These are phyloP conservation scores for Tetheella fluctuosa DNA, from an alignment of 2,888 invertebrate species.

Conservation along the genomic window DNA sequence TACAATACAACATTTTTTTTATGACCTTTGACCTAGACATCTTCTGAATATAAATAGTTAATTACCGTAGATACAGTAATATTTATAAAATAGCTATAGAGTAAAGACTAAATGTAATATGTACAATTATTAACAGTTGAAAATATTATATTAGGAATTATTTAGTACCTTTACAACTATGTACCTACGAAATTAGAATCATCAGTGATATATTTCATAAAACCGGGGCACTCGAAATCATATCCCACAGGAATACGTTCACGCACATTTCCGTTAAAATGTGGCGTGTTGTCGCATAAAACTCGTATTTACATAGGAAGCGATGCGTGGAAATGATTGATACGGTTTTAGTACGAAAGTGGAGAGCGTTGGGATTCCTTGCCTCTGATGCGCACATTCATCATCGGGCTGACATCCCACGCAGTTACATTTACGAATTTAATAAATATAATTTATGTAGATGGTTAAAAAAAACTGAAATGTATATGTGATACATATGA, in stretches of 20 bases:
- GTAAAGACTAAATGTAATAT: too few relatives aligned
- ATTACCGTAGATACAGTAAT: too few relatives aligned
- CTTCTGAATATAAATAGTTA: too few relatives aligned
- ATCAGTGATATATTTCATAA: conserved; percentile 8
- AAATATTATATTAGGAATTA: background rate
- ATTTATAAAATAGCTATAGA: too few relatives aligned
- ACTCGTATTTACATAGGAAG: conserved; percentile 65
- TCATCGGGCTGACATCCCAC: conserved; percentile 62
- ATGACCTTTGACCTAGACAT: too few relatives aligned
- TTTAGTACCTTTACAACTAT: too few relatives aligned
- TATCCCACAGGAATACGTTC: conserved; percentile 25
- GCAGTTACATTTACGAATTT: conserved; percentile 55
- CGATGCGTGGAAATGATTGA: conserved; percentile 75
- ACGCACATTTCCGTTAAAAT: conserved; percentile 37
- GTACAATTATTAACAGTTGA: too few relatives aligned
- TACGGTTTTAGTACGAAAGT: conserved; percentile 54
- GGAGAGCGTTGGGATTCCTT: conserved; percentile 43
- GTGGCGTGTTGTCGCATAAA: conserved; percentile 53
- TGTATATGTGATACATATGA: background rate
- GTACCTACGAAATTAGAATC: background rate
- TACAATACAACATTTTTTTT: too few relatives aligned
- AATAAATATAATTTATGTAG: conserved; percentile 55
- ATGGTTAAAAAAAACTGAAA: background rate
- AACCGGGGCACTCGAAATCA: conserved; percentile 23
- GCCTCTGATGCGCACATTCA: conserved; percentile 67